Evolutionary conservation across 37 sponge, comb jelly and placozoan species (phyloP).

Genomic region (Haliclona indistincta): DNA sequence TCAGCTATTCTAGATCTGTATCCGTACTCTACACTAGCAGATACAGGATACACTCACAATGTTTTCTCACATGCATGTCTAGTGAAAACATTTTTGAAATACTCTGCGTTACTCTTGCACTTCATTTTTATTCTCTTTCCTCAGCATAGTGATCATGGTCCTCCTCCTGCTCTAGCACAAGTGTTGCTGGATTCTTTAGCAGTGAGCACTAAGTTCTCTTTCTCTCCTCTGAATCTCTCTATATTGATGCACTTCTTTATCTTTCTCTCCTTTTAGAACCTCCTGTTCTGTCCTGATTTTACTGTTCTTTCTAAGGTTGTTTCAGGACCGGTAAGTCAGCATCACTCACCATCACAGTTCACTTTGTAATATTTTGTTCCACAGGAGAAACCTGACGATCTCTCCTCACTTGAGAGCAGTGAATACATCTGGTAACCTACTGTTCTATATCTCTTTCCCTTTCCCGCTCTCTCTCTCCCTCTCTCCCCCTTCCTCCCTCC

Average conservation of each 20-base stretch:
- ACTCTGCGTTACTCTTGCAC: background rate
- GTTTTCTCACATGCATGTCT: no score
- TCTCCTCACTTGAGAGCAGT: conserved; percentile 84
- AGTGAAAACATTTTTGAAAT: background rate
- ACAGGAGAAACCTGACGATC: conserved; percentile 89
- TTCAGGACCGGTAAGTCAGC: conserved; percentile 79
- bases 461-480: no score
- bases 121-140: no score
- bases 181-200: conserved; percentile 78
- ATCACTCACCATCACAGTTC: no score
- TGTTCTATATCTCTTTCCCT: no score
- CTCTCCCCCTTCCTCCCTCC: conserved; percentile 45
- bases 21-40: no score
- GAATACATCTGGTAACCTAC: conserved; percentile 94
- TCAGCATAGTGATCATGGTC: conserved; percentile 55
- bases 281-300: conserved; percentile 96
- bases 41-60: no score
- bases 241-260: no score
- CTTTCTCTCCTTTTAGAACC: conserved; percentile 51
- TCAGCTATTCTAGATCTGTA: no score
- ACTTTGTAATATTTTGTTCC: no score
- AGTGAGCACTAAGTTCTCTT: no score
- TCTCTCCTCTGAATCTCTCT: no score
- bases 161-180: conserved; percentile 79
- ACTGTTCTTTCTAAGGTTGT: conserved; percentile 73